Percentiles rank a stretch among this genome's conserved stretches.
Conservation (phyloP, 1,140 invertebrate species). For the Gryllus bimaculatus region DNA sequence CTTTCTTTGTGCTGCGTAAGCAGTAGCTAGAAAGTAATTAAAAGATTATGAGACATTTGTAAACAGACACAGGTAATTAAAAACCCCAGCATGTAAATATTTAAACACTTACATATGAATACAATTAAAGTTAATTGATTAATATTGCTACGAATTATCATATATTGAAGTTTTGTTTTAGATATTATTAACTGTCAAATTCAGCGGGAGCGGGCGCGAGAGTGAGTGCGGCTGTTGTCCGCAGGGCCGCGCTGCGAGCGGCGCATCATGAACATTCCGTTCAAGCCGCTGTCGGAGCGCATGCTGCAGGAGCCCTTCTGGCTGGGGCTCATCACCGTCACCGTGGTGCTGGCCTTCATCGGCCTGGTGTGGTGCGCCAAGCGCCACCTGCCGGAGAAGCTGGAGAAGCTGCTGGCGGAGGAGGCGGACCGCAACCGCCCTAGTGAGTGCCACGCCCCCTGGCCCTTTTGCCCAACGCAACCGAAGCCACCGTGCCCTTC, state of each 20-base stretch:
- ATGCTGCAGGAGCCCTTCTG: slow-evolving; percentile 78
- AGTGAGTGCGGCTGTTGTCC: not conserved
- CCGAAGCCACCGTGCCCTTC: too few species aligned
- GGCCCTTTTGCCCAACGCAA: too few species aligned
- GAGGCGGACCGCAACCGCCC: slow-evolving; percentile 53
- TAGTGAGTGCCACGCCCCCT: slow-evolving; percentile 7
- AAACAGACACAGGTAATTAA: too few species aligned
- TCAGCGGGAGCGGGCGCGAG: not conserved
- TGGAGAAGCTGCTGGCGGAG: slow-evolving; percentile 69
- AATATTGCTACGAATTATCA: too few species aligned
- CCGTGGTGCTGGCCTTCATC: slow-evolving; percentile 59
- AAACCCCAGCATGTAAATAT: too few species aligned
- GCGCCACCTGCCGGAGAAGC: slow-evolving; percentile 70
- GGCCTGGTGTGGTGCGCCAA: slow-evolving; percentile 70
- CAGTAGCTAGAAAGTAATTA: too few species aligned
- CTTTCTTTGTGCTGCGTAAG: too few species aligned
- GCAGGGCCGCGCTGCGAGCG: slow-evolving; percentile 47
- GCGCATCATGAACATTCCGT: slow-evolving; percentile 50
- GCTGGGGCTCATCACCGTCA: slow-evolving; percentile 69
- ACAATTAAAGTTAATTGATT: too few species aligned
- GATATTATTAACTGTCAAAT: too few species aligned
- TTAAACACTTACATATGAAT: too few species aligned
- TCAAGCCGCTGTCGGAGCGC: slow-evolving; percentile 53
- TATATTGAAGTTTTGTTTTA: too few species aligned
- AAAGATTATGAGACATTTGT: too few species aligned